phyloP scores from a whole-genome alignment of 2,888 invertebrate species.

The Lamellibrachia columna region DNA sequence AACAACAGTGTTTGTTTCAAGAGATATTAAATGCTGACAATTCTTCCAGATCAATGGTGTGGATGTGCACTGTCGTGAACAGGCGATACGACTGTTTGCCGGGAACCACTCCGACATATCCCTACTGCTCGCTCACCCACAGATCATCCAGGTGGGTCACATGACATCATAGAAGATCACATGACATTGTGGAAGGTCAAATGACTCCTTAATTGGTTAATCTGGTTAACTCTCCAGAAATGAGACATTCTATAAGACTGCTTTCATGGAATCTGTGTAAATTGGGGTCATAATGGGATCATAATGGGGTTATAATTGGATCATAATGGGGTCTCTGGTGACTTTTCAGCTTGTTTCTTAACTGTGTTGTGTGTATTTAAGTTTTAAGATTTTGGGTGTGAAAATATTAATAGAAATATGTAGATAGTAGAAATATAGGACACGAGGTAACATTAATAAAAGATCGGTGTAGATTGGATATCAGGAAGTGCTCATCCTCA shows the following conservation, averaged over 20 bases:
- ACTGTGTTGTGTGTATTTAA: too few species aligned
- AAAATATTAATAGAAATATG: too few species aligned
- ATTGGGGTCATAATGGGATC: too few species aligned
- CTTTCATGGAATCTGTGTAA: neutral
- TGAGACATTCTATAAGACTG: neutral
- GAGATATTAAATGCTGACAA: neutral
- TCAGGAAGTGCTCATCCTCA: too few species aligned
- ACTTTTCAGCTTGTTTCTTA: too few species aligned
- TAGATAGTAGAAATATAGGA: too few species aligned
- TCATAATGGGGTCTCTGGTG: too few species aligned
- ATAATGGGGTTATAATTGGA: too few species aligned
- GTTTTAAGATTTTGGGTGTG: too few species aligned
- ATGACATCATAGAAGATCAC: neutral
- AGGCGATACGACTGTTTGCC: slow-evolving; percentile 65
- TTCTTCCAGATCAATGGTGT: slow-evolving; percentile 63
- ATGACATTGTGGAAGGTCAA: slow-evolving; percentile 21
- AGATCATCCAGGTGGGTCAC: slow-evolving; percentile 38
- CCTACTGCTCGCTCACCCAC: slow-evolving; percentile 62
- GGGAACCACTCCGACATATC: slow-evolving; percentile 60
- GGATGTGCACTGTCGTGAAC: slow-evolving; percentile 64
- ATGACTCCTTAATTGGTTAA: neutral
- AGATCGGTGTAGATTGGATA: too few species aligned
- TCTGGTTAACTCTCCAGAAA: neutral
- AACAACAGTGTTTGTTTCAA: too few species aligned
- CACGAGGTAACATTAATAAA: too few species aligned